Percentiles rank a stretch among this genome's conserved stretches.
Conservation (phyloP, 2,797 vertebrate genomes). For the Malurus leucopterus region DNA sequence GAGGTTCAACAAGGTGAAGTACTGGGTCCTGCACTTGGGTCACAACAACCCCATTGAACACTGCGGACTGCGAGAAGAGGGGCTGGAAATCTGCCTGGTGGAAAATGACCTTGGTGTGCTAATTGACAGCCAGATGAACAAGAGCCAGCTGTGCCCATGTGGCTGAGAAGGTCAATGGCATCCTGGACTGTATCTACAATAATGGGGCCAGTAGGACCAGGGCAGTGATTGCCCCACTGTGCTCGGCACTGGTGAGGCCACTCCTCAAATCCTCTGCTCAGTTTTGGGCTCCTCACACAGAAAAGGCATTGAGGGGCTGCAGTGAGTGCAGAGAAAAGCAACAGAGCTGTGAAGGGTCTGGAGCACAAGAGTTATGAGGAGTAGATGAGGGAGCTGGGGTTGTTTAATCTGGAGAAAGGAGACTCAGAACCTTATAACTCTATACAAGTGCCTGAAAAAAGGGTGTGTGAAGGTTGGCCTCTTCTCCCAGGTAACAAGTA, state of each 20-base stretch:
- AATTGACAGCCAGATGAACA: not conserved
- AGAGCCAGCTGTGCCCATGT: not conserved
- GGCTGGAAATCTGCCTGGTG: not conserved
- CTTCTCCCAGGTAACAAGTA: not conserved
- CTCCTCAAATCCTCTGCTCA: not conserved
- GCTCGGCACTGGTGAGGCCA: fast-evolving
- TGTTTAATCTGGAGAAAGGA: not conserved
- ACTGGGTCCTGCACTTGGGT: not conserved
- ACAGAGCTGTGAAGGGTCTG: not conserved
- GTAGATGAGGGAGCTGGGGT: not conserved
- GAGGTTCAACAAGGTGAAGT: not conserved
- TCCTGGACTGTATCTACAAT: not conserved
- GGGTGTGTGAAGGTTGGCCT: fast-evolving
- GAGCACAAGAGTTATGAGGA: not conserved
- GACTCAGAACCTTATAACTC: fast-evolving
- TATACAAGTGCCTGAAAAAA: not conserved
- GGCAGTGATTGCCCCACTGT: fast-evolving
- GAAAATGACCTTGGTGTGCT: not conserved
- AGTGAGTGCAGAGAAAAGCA: not conserved
- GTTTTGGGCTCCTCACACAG: not conserved
- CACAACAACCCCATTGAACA: not conserved
- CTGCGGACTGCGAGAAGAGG: not conserved
- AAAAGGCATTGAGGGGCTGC: not conserved
- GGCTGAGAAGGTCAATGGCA: not conserved
- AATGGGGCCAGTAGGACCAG: not conserved